A percentile compares a stretch with the other conserved stretches of the same genome.
Conservation (phyloP, 2,797 vertebrate species). For the Ispidina lecontei region DNA sequence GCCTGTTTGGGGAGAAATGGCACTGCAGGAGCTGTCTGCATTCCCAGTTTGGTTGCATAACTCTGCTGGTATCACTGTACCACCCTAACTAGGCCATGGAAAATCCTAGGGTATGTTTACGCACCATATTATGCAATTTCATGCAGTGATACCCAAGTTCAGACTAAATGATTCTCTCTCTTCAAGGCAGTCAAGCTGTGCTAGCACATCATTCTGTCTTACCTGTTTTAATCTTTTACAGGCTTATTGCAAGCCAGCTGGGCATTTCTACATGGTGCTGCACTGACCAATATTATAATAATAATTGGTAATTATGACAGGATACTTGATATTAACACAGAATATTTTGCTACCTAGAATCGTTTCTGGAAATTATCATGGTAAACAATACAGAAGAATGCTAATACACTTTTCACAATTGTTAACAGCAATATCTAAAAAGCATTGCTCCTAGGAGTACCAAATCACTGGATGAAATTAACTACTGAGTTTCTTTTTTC, state of each 20-base stretch:
- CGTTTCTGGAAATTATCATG: background rate
- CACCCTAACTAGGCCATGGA: slow-evolving; percentile 51
- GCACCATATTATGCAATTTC: slow-evolving; percentile 18
- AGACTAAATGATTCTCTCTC: background rate
- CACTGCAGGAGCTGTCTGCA: background rate
- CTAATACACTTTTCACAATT: background rate
- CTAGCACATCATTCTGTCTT: background rate
- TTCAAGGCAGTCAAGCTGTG: background rate
- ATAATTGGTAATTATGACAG: background rate
- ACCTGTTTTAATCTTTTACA: background rate
- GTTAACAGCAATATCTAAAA: background rate
- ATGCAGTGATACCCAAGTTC: slow-evolving; percentile 4
- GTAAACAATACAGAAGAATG: background rate
- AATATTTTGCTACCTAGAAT: background rate
- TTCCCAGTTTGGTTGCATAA: background rate
- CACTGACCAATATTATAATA: background rate
- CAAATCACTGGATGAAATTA: background rate
- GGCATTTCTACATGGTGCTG: background rate
- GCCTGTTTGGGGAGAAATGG: background rate
- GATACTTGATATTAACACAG: background rate
- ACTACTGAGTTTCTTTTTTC: background rate
- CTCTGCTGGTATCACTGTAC: slow-evolving; percentile 1
- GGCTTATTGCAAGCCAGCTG: background rate
- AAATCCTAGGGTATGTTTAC: background rate
- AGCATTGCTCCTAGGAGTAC: background rate